Percentiles rank a stretch among this genome's conserved stretches.
phyloP scores from a whole-genome alignment of 1,140 invertebrate species.

The Musca domestica region DNA sequence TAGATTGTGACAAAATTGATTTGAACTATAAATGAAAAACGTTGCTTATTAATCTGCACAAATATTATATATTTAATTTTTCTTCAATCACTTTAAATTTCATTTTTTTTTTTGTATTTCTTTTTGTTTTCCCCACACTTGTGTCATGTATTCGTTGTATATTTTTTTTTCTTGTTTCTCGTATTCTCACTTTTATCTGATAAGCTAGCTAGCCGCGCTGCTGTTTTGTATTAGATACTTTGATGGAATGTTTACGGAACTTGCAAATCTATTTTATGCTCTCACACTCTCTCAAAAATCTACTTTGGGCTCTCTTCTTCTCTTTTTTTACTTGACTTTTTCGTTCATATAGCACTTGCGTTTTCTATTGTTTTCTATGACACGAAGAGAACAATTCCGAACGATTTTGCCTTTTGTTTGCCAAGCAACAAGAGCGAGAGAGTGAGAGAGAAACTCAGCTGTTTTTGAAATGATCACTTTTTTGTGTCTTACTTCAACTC shows the following conservation, averaged over 20 bases:
- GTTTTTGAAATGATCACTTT: slow-evolving; percentile 13
- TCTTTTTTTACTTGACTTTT: neutral
- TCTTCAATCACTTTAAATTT: neutral
- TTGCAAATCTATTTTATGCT: neutral
- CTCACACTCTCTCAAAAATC: too few relatives aligned
- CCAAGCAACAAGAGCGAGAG: neutral
- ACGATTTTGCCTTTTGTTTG: neutral
- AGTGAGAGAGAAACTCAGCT: slow-evolving; percentile 7
- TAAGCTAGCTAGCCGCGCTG: too few relatives aligned
- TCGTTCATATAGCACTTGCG: neutral
- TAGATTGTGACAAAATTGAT: neutral
- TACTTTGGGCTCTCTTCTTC: neutral
- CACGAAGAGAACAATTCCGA: too few relatives aligned
- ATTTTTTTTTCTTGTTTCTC: neutral
- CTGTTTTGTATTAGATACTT: too few relatives aligned
- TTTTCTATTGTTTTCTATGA: neutral
- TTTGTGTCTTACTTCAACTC: neutral
- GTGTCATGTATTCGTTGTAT: neutral
- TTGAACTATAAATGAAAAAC: neutral
- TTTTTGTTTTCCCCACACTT: neutral
- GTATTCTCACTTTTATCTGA: too few relatives aligned
- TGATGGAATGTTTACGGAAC: too few relatives aligned
- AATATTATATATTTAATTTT: too few relatives aligned
- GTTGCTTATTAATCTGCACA: too few relatives aligned
- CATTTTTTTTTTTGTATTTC: neutral